A percentile compares a stretch with the other conserved stretches of the same genome.
Conservation (phyloP, 2,888 invertebrate genomes). For the Leptinotarsa peninsularis region DNA sequence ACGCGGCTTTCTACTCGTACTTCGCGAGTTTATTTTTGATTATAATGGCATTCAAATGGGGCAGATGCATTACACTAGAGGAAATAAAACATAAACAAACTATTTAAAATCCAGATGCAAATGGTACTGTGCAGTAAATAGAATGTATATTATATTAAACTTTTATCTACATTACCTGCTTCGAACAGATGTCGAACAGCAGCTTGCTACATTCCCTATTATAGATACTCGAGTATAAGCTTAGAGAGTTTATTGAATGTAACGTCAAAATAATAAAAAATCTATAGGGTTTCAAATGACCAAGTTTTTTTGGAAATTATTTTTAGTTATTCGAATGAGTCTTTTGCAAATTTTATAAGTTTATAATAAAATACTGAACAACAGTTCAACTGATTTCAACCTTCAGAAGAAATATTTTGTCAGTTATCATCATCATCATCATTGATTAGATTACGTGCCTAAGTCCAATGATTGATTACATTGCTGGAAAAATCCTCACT, state of each 20-base stretch:
- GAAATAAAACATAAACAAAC: slow-evolving; percentile 10
- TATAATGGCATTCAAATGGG: slow-evolving; percentile 14
- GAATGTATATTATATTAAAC: slow-evolving; percentile 4
- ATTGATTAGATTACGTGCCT: too few relatives aligned
- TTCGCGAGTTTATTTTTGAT: slow-evolving; percentile 14
- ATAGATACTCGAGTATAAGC: background rate
- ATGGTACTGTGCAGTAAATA: slow-evolving; percentile 15
- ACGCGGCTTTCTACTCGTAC: background rate
- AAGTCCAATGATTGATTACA: too few relatives aligned
- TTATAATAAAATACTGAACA: too few relatives aligned
- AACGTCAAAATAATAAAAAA: background rate
- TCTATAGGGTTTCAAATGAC: too few relatives aligned
- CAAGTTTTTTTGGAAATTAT: too few relatives aligned
- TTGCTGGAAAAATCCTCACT: too few relatives aligned
- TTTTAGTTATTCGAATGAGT: too few relatives aligned
- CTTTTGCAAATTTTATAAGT: too few relatives aligned
- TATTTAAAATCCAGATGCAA: slow-evolving; percentile 6
- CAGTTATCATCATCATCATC: too few relatives aligned
- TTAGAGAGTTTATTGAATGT: background rate
- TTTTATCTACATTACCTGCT: background rate
- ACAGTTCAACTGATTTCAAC: too few relatives aligned
- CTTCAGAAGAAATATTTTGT: too few relatives aligned
- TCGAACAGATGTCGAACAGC: slow-evolving; percentile 1
- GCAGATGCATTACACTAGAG: background rate
- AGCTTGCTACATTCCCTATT: background rate